Evolutionary conservation across 1,140 invertebrate species (phyloP).

Genomic region (Sitodiplosis mosellana): DNA sequence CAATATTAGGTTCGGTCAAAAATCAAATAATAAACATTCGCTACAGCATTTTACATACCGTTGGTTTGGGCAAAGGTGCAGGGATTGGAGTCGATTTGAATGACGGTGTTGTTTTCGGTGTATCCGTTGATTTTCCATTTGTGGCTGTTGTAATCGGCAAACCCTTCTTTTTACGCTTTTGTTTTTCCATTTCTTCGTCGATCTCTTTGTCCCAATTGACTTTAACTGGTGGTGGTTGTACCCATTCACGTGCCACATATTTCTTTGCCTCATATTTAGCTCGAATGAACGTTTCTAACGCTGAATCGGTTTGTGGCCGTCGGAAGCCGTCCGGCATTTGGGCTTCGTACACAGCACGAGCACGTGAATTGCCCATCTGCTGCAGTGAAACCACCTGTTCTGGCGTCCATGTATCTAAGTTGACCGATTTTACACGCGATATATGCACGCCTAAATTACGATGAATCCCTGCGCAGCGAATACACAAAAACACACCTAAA

Average conservation of each 20-base stretch:
- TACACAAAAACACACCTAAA: constrained; percentile 93
- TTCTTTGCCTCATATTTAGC: constrained; percentile 98
- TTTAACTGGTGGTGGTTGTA: constrained; percentile 66
- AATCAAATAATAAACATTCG: neutral
- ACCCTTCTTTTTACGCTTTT: constrained; percentile 60
- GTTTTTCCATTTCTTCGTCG: constrained; percentile 66
- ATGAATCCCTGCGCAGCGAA: constrained; percentile 95
- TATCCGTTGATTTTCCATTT: constrained; percentile 15
- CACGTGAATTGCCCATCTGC: constrained; percentile 95
- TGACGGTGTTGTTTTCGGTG: constrained; percentile 25
- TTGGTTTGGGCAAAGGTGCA: constrained; percentile 28
- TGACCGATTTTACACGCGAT: constrained; percentile 94
- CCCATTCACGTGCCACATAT: constrained; percentile 93
- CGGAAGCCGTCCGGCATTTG: constrained; percentile 89
- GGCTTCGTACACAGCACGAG: constrained; percentile 91
- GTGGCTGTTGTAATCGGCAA: constrained; percentile 26
- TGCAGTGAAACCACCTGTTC: constrained; percentile 88
- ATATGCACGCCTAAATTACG: constrained; percentile 95
- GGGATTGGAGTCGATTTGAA: constrained; percentile 18
- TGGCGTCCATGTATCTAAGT: constrained; percentile 94
- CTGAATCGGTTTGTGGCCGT: constrained; percentile 84
- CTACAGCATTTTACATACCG: constrained; percentile 6
- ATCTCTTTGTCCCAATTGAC: constrained; percentile 72
- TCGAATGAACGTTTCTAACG: constrained; percentile 85
- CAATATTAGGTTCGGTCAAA: neutral